Base-by-base conservation (phyloP, 2,113 vertebrate genomes). In the Myiagra hebetior region DNA sequence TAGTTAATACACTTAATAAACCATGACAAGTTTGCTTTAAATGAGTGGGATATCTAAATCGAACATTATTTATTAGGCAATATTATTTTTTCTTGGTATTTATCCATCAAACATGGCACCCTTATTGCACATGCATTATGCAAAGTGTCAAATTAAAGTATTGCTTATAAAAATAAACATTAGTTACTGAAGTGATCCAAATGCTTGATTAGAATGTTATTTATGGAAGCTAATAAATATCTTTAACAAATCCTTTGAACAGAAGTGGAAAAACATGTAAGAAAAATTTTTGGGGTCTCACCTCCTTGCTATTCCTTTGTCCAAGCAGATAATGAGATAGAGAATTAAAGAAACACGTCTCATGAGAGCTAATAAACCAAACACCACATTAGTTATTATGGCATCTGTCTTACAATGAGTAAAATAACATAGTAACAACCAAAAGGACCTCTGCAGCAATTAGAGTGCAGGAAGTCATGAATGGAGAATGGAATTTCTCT, bases 21-120 rank as follows among this genome's bases (percentile, higher is more conserved):
- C 97, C 96, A 91, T 98, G 97, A 96, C 95, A 98, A 96, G 74
- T 98, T 98, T 98, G 95, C 94, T 98, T 97, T 98, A 96, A 98
- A 97, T 98, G 97, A 98, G 97, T 97, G 93, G 89, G 94, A 69
- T 97, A 87, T 95, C 91, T 30, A 97, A 97, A 98, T 96, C 92
- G 91, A 97, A 92, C 92, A 93, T 98, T 98, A 98, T 98, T 98
- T 99, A 98, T 98, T 98, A 98, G 94, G 93, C 96, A 97, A 98
- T 98, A 97, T 96, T 76, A 95, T 89, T 97, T 96, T 98, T 97
- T 84, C 85, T 94, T 93, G 94, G 95, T 97, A 96, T 98, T 98
- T 98, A 98, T 98, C 97, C 95, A 98, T 98, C 98, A 98, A 97
- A 97, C 68, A 85, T 92, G 96, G 89, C 95, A 98, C 90, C 90